phyloP scores from a whole-genome alignment of 2,113 vertebrate genomes.

The Hiodon alosoides region DNA sequence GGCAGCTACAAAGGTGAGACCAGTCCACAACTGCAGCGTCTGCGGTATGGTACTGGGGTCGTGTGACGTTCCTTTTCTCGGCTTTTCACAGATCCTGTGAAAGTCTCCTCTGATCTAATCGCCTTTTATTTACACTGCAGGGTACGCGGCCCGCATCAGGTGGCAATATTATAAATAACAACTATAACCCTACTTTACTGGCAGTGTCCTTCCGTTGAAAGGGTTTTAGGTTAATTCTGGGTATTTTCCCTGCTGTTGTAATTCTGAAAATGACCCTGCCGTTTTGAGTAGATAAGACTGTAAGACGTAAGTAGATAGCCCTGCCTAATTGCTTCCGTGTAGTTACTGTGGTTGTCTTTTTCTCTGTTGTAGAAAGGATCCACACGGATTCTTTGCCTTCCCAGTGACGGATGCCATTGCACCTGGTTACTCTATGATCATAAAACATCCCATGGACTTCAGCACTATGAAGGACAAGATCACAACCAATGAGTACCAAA shows the following conservation, averaged over 20 bases:
- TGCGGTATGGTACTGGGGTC: not conserved
- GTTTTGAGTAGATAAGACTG: too few relatives aligned
- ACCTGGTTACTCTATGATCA: constrained; percentile 95
- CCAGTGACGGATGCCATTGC: constrained; percentile 96
- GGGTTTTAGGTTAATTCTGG: too few relatives aligned
- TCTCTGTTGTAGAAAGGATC: constrained; percentile 79
- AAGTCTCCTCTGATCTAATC: too few relatives aligned
- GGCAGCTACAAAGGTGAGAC: constrained; percentile 86
- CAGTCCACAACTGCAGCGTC: not conserved
- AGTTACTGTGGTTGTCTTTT: constrained; percentile 12
- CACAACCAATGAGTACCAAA: constrained; percentile 86
- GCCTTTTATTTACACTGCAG: too few relatives aligned
- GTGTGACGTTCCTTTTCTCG: not conserved
- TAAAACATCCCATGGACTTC: constrained; percentile 99
- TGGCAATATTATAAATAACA: too few relatives aligned
- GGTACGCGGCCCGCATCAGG: too few relatives aligned
- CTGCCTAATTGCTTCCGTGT: not conserved
- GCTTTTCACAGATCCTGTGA: not conserved
- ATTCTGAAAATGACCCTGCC: too few relatives aligned
- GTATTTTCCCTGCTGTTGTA: too few relatives aligned
- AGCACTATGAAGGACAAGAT: constrained; percentile 98
- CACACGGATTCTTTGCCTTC: constrained; percentile 93
- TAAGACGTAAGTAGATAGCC: not conserved
- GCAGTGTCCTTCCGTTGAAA: too few relatives aligned
- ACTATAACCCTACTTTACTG: too few relatives aligned